Evolutionary conservation across 1,140 invertebrate genomes (phyloP).

Genomic region (Drosophila pseudoananassae): DNA sequence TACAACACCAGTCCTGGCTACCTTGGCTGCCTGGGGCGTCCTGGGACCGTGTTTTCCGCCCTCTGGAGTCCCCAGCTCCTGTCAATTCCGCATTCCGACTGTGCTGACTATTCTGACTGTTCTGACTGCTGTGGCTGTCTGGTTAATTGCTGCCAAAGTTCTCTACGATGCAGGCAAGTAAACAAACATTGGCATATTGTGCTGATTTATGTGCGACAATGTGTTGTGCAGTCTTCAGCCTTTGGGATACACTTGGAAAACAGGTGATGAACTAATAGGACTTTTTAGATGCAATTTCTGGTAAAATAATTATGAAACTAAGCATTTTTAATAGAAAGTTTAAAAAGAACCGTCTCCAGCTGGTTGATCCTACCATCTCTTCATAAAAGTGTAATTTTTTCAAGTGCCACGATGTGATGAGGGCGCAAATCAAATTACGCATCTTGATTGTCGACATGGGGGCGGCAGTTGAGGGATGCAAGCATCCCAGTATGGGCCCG

Average conservation of each 20-base stretch:
- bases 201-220: constrained; percentile 83
- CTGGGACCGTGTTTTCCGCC: constrained; percentile 26
- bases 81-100: constrained; percentile 21
- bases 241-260: constrained; percentile 14
- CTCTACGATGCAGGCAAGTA: constrained; percentile 68
- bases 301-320: no score
- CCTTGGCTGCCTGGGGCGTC: constrained; percentile 25
- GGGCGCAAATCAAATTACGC: constrained; percentile 77
- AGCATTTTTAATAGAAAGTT: neutral
- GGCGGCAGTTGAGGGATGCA: constrained; percentile 32
- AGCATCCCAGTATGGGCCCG: constrained; percentile 3
- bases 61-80: constrained; percentile 13
- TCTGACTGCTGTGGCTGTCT: constrained; percentile 53
- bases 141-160: constrained; percentile 84
- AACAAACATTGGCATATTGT: constrained; percentile 84
- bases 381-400: neutral
- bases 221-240: constrained; percentile 38
- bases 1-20: constrained; percentile 51
- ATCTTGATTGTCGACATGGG: constrained; percentile 75
- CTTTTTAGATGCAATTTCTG: neutral
- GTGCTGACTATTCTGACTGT: constrained; percentile 25
- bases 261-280: neutral
- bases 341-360: neutral
- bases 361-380: neutral
- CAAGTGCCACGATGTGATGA: constrained; percentile 27